Percentiles rank a stretch among this genome's conserved stretches.
Conservation (phyloP, 2,797 vertebrate genomes). For the Prionace glauca region DNA sequence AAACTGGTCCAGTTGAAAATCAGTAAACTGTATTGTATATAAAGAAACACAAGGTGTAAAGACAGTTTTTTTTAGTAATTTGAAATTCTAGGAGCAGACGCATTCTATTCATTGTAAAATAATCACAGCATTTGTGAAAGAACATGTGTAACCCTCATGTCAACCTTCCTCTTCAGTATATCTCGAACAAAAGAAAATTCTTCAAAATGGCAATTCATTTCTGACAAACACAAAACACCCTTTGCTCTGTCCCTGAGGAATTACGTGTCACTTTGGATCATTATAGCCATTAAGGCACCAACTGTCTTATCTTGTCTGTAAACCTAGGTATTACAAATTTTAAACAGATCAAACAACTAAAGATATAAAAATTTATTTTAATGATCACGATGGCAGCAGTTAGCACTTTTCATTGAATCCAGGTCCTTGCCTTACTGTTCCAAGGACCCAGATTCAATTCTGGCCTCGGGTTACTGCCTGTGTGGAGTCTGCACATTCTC, state of each 20-base stretch:
- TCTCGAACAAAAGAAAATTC: not conserved
- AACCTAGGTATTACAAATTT: not conserved
- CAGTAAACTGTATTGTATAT: not conserved
- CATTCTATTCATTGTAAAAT: constrained; percentile 2
- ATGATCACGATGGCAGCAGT: too few relatives aligned
- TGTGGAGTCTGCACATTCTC: too few relatives aligned
- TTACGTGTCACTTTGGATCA: not conserved
- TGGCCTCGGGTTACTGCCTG: too few relatives aligned
- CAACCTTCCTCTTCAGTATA: not conserved
- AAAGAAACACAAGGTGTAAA: too few relatives aligned
- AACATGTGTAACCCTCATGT: not conserved
- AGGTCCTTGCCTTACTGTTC: too few relatives aligned
- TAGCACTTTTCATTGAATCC: too few relatives aligned
- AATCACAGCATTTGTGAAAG: not conserved
- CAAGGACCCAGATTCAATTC: too few relatives aligned
- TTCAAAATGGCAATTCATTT: not conserved
- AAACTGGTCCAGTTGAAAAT: not conserved
- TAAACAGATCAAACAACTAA: not conserved
- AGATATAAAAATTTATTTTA: not conserved
- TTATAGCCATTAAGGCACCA: not conserved
- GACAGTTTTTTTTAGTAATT: not conserved
- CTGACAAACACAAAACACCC: not conserved
- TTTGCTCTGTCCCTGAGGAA: constrained; percentile 1
- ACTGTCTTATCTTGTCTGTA: not conserved
- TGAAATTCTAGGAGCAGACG: not conserved